phyloP scores from a whole-genome alignment of 2,797 vertebrate species.

The Sus cebifrons region DNA sequence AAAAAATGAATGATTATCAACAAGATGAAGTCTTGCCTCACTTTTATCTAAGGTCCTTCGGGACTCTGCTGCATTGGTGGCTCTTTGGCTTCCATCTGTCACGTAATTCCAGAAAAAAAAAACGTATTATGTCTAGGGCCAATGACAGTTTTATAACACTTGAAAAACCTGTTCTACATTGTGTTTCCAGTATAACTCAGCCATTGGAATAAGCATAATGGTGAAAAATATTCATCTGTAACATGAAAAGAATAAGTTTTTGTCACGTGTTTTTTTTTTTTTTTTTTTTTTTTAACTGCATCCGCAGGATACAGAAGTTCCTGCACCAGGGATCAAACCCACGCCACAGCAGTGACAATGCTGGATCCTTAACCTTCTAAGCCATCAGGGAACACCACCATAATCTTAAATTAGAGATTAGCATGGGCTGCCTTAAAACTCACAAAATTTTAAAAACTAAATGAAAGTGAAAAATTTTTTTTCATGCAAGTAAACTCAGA shows the following conservation, averaged over 20 bases:
- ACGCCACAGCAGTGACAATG: too few species aligned
- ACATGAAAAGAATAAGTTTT: not conserved
- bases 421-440: not conserved
- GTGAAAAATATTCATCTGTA: not conserved
- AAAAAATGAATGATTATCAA: not conserved
- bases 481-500: not conserved
- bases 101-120: conserved; percentile 20
- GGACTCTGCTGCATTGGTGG: not conserved
- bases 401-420: not conserved
- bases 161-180: conserved; percentile 41
- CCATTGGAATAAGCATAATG: not conserved
- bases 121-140: not conserved
- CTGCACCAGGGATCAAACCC: too few species aligned
- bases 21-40: not conserved
- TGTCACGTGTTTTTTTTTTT: not conserved
- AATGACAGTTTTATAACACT: conserved; percentile 35
- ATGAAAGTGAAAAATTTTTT: not conserved
- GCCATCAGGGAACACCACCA: not conserved
- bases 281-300: too few species aligned
- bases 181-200: conserved; percentile 30
- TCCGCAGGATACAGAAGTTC: too few species aligned
- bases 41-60: not conserved
- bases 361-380: too few species aligned
- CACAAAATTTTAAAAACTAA: not conserved
- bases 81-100: not conserved